These are phyloP conservation scores for Heterodera filipjevi DNA, from an alignment of 2,888 invertebrate species.

Conservation along the genomic window DNA sequence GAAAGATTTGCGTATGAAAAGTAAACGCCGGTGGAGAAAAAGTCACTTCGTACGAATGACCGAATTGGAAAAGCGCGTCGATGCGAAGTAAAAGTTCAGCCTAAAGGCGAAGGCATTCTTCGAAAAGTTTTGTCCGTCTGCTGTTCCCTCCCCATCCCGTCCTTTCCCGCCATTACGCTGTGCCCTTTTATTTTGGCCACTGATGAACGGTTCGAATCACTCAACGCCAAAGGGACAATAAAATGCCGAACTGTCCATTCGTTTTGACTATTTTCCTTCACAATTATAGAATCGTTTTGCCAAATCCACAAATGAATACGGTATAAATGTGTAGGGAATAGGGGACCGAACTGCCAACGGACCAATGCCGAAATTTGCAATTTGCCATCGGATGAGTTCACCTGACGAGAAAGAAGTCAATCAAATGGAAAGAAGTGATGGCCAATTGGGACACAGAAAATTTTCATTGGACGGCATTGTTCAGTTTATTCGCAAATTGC, in stretches of 20 bases:
- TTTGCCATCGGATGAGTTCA: constrained; percentile 16
- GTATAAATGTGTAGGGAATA: not conserved
- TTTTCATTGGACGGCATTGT: no score
- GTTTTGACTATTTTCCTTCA: no score
- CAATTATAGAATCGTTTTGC: not conserved
- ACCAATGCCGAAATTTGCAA: constrained; percentile 17
- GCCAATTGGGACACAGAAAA: no score
- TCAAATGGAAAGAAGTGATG: no score
- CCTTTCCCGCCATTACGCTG: not conserved
- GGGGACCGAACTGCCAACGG: not conserved
- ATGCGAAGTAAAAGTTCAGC: not conserved
- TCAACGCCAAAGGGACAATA: no score
- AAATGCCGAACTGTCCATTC: no score
- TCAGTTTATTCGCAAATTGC: no score
- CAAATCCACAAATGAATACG: not conserved
- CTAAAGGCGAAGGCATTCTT: not conserved
- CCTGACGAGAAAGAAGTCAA: not conserved
- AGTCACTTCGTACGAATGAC: not conserved
- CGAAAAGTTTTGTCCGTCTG: not conserved
- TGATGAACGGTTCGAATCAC: no score
- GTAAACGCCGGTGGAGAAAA: not conserved
- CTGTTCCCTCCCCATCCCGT: no score
- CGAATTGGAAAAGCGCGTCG: constrained; percentile 3
- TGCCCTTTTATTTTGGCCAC: not conserved
- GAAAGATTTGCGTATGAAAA: not conserved